Percentiles rank a stretch among this genome's conserved stretches.
These are phyloP conservation scores for Mohoua ochrocephala DNA, from an alignment of 2,113 vertebrate genomes.

Conservation along the genomic window DNA sequence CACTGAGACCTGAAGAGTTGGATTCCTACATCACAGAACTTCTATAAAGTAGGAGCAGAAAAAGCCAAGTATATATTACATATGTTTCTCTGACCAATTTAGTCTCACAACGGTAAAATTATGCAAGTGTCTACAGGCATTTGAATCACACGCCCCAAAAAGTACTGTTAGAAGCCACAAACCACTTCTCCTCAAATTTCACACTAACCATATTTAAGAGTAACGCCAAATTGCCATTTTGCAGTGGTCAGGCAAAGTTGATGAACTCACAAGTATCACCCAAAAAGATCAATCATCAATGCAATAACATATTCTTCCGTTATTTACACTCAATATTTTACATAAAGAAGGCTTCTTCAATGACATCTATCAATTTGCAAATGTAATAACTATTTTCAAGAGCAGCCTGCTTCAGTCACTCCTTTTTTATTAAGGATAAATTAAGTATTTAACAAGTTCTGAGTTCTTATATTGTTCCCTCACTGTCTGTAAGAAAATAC, in stretches of 20 bases:
- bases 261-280: neutral
- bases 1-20: neutral
- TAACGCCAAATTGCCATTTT: neutral
- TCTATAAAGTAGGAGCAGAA: neutral
- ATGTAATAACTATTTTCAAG: neutral
- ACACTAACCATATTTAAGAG: neutral
- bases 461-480: neutral
- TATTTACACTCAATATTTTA: neutral
- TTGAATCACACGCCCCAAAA: neutral
- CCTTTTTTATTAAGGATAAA: neutral
- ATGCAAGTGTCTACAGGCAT: neutral
- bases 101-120: neutral
- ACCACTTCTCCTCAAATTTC: neutral
- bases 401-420: neutral
- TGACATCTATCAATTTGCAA: neutral
- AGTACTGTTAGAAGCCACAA: neutral
- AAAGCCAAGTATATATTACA: neutral
- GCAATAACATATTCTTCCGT: neutral
- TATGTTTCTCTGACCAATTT: neutral
- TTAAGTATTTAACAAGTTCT: neutral
- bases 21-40: neutral
- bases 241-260: neutral
- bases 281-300: neutral
- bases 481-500: neutral
- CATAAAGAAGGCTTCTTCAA: neutral